Conservation (phyloP, 1,140 invertebrate genomes). For the Camponotus vicinus region DNA sequence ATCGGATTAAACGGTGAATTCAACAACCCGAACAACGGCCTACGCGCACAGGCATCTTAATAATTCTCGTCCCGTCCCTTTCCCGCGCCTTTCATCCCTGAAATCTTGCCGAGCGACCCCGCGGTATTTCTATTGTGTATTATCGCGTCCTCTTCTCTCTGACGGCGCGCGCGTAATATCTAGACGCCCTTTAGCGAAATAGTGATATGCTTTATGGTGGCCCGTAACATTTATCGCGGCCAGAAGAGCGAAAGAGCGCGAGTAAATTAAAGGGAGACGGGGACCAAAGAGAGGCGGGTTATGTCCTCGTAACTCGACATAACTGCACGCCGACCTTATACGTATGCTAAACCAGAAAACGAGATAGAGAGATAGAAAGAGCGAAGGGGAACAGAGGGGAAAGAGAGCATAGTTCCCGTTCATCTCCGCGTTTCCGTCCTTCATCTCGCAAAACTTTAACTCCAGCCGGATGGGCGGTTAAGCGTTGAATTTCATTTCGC, state of each 20-base stretch:
- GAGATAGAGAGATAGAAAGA: constrained; percentile 33
- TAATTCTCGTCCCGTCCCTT: constrained; percentile 34
- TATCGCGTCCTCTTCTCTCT: constrained; percentile 47
- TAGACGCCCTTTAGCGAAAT: constrained; percentile 72
- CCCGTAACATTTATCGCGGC: constrained; percentile 74
- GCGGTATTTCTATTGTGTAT: constrained; percentile 66
- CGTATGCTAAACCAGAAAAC: constrained; percentile 74
- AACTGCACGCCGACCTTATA: constrained; percentile 70
- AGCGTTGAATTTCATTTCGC: constrained; percentile 72
- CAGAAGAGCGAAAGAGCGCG: constrained; percentile 43
- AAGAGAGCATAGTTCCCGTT: constrained; percentile 26
- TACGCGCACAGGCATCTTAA: constrained; percentile 46
- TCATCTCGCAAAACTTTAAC: constrained; percentile 39
- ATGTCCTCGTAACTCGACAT: constrained; percentile 75
- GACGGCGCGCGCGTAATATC: constrained; percentile 61
- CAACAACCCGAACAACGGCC: constrained; percentile 8
- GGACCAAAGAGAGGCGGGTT: constrained; percentile 70
- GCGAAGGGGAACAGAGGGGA: neutral
- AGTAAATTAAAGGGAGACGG: constrained; percentile 67
- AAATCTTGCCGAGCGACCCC: constrained; percentile 46
- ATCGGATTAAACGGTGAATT: constrained; percentile 50
- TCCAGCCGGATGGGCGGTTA: constrained; percentile 14
- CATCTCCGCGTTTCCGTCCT: constrained; percentile 43
- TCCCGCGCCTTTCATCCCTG: constrained; percentile 46
- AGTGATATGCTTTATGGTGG: constrained; percentile 78